Conservation (phyloP, 2,888 invertebrate species). For the Heliothis peltigera region DNA sequence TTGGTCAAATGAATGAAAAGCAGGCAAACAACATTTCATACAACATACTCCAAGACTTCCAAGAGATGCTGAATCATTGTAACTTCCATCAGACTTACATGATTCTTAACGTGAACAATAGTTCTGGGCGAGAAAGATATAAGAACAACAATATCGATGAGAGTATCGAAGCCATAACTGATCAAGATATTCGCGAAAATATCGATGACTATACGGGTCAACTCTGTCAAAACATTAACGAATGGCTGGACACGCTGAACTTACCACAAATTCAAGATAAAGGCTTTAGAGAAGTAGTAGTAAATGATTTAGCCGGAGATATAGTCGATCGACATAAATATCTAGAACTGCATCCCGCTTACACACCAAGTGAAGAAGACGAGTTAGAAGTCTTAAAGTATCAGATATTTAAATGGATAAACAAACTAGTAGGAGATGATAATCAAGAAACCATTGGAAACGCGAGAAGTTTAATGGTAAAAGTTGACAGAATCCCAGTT, state of each 20-base stretch:
- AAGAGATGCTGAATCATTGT: slow-evolving; percentile 45
- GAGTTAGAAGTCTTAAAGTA: slow-evolving; percentile 80
- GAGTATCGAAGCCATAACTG: slow-evolving; percentile 46
- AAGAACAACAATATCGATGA: slow-evolving; percentile 35
- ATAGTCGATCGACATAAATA: slow-evolving; percentile 79
- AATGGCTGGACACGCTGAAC: slow-evolving; percentile 72
- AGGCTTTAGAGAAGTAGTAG: slow-evolving; percentile 64
- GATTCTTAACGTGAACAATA: slow-evolving; percentile 58
- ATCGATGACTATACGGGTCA: slow-evolving; percentile 63
- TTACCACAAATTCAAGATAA: slow-evolving; percentile 57
- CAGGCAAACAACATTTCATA: slow-evolving; percentile 67
- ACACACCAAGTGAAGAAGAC: slow-evolving; percentile 60
- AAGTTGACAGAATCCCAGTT: slow-evolving; percentile 70
- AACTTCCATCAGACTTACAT: slow-evolving; percentile 61
- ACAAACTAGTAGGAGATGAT: slow-evolving; percentile 72
- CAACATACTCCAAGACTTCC: slow-evolving; percentile 56
- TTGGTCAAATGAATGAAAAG: slow-evolving; percentile 60
- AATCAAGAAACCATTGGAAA: slow-evolving; percentile 67
- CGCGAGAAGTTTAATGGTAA: slow-evolving; percentile 72
- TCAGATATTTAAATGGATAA: slow-evolving; percentile 82
- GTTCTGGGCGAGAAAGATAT: slow-evolving; percentile 39
- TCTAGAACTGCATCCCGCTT: slow-evolving; percentile 69
- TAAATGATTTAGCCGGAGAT: slow-evolving; percentile 76
- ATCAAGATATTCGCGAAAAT: slow-evolving; percentile 61
- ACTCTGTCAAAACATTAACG: slow-evolving; percentile 71